Evolutionary conservation across 2,888 invertebrate genomes (phyloP).

Genomic region (Drosophila crucigera): DNA sequence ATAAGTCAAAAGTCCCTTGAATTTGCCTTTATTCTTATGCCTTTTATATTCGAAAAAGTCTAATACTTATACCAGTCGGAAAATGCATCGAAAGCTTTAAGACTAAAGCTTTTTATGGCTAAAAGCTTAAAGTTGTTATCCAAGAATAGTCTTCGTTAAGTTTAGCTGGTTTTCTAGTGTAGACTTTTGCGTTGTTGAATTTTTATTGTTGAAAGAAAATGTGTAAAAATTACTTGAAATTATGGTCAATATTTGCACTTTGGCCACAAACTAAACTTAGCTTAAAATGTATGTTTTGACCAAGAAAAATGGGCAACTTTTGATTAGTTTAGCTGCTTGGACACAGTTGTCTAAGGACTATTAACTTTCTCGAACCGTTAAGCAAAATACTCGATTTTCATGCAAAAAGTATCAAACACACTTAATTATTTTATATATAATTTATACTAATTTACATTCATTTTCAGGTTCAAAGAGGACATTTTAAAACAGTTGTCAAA

Average conservation of each 20-base stretch:
- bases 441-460: constrained; percentile 36
- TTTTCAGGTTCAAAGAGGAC: constrained; percentile 56
- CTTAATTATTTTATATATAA: not conserved
- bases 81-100: constrained; percentile 7
- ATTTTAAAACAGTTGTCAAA: constrained; percentile 57
- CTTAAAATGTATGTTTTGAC: not conserved
- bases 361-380: constrained; percentile 10
- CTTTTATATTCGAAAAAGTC: not conserved
- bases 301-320: not conserved
- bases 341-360: constrained; percentile 3
- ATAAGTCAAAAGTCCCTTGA: not conserved
- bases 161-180: not conserved
- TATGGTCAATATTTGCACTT: not conserved
- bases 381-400: constrained; percentile 15
- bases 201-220: not conserved
- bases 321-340: not conserved
- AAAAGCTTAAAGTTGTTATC: not conserved
- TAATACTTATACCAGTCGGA: not conserved
- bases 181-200: constrained; percentile 30
- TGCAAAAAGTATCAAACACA: constrained; percentile 33
- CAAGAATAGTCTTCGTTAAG: not conserved
- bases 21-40: not conserved
- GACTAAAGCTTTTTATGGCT: not conserved
- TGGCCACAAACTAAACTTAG: not conserved
- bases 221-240: no score